Conservation (phyloP, 1,140 invertebrate genomes). For the Andricus grossulariae region DNA sequence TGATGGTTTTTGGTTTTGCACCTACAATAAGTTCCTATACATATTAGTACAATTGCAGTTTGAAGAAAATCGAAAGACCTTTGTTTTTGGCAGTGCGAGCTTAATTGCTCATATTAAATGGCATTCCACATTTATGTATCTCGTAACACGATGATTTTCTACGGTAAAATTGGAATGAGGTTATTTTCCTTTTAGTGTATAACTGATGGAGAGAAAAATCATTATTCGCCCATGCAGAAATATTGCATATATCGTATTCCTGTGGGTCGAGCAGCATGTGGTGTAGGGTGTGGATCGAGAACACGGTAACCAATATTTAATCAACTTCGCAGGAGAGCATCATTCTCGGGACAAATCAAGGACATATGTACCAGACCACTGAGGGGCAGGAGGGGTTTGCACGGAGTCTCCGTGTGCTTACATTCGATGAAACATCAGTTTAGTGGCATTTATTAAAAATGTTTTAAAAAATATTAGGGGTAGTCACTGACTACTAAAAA, state of each 20-base stretch:
- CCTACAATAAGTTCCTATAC: too few relatives aligned
- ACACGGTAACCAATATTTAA: slow-evolving; percentile 71
- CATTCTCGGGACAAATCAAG: slow-evolving; percentile 73
- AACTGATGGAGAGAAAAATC: slow-evolving; percentile 46
- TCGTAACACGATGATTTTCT: too few relatives aligned
- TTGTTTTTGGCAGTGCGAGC: too few relatives aligned
- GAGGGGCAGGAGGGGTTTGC: slow-evolving; percentile 44
- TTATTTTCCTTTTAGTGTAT: not conserved
- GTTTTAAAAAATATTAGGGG: too few relatives aligned
- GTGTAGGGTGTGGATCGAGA: slow-evolving; percentile 50
- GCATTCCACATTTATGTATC: too few relatives aligned
- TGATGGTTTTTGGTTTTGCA: too few relatives aligned
- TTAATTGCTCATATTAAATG: too few relatives aligned
- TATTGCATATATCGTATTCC: slow-evolving; percentile 69
- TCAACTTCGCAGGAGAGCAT: slow-evolving; percentile 71
- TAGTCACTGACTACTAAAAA: too few relatives aligned
- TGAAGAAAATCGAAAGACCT: too few relatives aligned
- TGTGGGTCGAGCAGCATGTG: slow-evolving; percentile 49
- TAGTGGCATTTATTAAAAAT: too few relatives aligned
- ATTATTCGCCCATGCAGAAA: slow-evolving; percentile 45
- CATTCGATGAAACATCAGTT: too few relatives aligned
- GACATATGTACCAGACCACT: slow-evolving; percentile 68
- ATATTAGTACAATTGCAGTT: too few relatives aligned
- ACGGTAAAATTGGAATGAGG: not conserved
- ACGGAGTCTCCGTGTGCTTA: not conserved